These are phyloP conservation scores for Grus americana DNA, from an alignment of 2,113 vertebrate genomes.

Conservation along the genomic window DNA sequence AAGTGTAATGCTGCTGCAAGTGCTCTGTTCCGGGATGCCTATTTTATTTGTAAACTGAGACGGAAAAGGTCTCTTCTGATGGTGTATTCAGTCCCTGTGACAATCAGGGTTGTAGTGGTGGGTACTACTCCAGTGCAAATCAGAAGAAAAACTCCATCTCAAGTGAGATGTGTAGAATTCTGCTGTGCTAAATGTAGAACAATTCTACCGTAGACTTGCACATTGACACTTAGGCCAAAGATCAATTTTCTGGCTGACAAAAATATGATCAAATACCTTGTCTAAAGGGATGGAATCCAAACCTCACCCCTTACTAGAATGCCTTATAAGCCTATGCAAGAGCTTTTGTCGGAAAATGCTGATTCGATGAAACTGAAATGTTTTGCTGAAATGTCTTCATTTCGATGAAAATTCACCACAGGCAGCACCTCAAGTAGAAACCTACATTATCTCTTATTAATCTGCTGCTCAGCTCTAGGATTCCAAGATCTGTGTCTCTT, in stretches of 20 bases:
- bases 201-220: background rate
- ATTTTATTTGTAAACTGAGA: background rate
- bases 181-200: background rate
- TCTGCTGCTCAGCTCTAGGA: background rate
- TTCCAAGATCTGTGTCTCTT: background rate
- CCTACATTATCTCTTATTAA: background rate
- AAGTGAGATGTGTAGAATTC: background rate
- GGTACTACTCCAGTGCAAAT: background rate
- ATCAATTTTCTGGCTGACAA: background rate
- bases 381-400: slow-evolving; percentile 56
- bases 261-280: background rate
- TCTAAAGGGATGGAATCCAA: background rate
- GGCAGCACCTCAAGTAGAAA: background rate
- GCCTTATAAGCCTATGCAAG: slow-evolving; percentile 10
- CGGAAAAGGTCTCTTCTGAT: background rate
- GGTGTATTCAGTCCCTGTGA: background rate
- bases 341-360: slow-evolving; percentile 46
- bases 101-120: background rate
- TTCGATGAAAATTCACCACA: background rate
- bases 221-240: background rate
- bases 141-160: background rate
- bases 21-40: background rate
- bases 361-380: slow-evolving; percentile 40
- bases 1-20: background rate
- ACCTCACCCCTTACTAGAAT: background rate